A percentile compares a stretch with the other conserved stretches of the same genome.
Conservation (phyloP, 2,888 invertebrate species). For the Drosophila subquinaria region DNA sequence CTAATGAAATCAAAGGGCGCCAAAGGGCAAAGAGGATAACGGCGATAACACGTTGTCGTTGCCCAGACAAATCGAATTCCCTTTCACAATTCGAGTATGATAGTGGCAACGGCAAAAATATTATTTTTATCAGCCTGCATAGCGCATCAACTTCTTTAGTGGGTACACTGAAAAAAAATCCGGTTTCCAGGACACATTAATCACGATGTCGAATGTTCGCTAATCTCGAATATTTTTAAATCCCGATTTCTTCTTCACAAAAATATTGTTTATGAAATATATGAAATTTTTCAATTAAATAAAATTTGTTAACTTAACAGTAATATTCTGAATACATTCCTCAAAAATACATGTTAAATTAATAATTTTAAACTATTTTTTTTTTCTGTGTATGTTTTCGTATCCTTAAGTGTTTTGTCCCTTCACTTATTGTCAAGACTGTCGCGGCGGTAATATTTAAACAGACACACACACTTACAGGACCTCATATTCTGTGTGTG, state of each 20-base stretch:
- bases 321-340: no score
- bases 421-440: slow-evolving; percentile 45
- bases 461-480: slow-evolving; percentile 34
- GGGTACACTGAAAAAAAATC: not conserved
- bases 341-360: no score
- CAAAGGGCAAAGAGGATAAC: slow-evolving; percentile 15
- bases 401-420: slow-evolving; percentile 19
- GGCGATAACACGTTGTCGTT: slow-evolving; percentile 11
- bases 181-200: no score
- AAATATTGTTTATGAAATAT: no score
- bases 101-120: slow-evolving; percentile 5
- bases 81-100: slow-evolving; percentile 3
- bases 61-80: slow-evolving; percentile 19
- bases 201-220: no score
- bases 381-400: slow-evolving; percentile 20
- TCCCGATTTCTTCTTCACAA: no score
- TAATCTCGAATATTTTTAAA: no score
- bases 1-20: slow-evolving; percentile 34
- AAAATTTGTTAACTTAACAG: no score
- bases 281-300: no score
- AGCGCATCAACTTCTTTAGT: slow-evolving; percentile 13
- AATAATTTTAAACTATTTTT: no score
- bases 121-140: slow-evolving; percentile 29
- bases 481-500: not conserved
- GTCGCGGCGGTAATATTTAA: slow-evolving; percentile 61